Evolutionary conservation across 2,113 vertebrate species (phyloP).

Genomic region (Halcyon malimbica): DNA sequence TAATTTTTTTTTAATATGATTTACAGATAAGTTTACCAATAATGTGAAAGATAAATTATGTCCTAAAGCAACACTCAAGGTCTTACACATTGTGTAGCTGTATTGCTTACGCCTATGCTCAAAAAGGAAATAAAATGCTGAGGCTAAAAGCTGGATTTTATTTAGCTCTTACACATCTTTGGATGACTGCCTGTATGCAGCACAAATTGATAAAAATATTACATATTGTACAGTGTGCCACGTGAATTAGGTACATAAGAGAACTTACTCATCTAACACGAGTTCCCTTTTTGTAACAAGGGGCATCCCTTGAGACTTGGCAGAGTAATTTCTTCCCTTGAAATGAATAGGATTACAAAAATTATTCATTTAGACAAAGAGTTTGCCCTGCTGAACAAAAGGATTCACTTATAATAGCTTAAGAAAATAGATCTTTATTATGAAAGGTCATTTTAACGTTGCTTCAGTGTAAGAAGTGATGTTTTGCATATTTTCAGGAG

Average conservation of each 20-base stretch:
- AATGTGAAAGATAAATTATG: neutral
- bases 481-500: constrained; percentile 76
- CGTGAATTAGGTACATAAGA: neutral
- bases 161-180: neutral
- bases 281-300: neutral
- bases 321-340: neutral
- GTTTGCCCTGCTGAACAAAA: neutral
- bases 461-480: neutral
- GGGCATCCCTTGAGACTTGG: neutral
- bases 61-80: neutral
- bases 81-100: neutral
- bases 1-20: neutral
- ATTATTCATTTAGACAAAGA: neutral
- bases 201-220: neutral
- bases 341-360: neutral
- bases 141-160: neutral
- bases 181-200: neutral
- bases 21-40: neutral
- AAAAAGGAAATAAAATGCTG: neutral
- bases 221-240: neutral
- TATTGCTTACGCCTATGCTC: neutral
- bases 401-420: neutral
- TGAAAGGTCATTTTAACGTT: neutral
- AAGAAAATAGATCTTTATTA: neutral
- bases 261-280: neutral